phyloP scores from a whole-genome alignment of 2,113 vertebrate genomes.

The Danionella cerebrum region DNA sequence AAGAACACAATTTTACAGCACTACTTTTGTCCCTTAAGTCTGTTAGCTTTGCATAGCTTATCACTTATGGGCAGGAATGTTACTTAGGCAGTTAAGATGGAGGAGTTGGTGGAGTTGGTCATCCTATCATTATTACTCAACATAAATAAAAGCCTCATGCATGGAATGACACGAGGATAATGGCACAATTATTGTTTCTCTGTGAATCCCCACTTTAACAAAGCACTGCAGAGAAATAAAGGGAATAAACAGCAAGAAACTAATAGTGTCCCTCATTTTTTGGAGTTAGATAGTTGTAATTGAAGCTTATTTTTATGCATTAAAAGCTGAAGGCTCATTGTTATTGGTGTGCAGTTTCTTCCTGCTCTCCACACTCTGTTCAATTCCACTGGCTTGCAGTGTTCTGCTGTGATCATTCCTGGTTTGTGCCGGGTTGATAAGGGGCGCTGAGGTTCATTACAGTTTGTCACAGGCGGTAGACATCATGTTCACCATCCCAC shows the following conservation, averaged over 20 bases:
- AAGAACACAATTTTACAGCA: neutral
- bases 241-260: conserved; percentile 1
- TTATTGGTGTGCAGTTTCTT: conserved; percentile 12
- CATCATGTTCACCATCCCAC: conserved; percentile 40
- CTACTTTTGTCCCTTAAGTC: neutral
- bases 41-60: neutral
- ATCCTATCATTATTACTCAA: no score
- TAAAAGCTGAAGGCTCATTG: conserved; percentile 12
- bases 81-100: neutral
- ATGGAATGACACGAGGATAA: neutral
- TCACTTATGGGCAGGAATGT: neutral
- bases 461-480: conserved; percentile 48
- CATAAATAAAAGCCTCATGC: neutral
- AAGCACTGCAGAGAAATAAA: neutral
- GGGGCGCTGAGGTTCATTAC: conserved; percentile 45
- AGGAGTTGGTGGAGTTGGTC: no score
- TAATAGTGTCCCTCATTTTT: neutral
- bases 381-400: conserved; percentile 31
- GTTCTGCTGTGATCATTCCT: conserved; percentile 40
- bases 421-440: conserved; percentile 47
- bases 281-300: conserved; percentile 22
- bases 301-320: conserved; percentile 24
- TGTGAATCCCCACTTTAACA: neutral
- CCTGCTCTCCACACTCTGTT: conserved; percentile 18
- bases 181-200: neutral